Evolutionary conservation across 2,888 invertebrate genomes (phyloP).

Genomic region (Drosophila neotestacea): DNA sequence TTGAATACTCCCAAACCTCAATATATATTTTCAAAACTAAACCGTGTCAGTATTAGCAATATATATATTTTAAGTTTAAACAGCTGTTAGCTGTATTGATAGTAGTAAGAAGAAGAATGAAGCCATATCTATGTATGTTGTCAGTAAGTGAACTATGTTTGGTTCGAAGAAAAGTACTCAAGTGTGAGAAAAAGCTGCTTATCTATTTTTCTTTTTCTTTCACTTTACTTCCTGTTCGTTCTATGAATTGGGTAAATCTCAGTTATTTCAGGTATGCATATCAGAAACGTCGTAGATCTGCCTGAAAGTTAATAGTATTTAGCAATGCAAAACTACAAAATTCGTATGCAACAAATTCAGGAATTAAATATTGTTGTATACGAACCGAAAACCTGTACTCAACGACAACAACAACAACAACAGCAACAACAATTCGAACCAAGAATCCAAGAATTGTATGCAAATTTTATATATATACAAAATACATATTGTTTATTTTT

Average conservation of each 20-base stretch:
- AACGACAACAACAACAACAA: slow-evolving; percentile 18
- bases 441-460: slow-evolving; percentile 63
- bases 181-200: slow-evolving; percentile 16
- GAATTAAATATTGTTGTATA: slow-evolving; percentile 27
- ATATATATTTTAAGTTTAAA: slow-evolving; percentile 16
- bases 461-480: slow-evolving; percentile 56
- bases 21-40: slow-evolving; percentile 16
- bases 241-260: slow-evolving; percentile 8
- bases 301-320: slow-evolving; percentile 11
- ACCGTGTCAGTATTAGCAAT: slow-evolving; percentile 25
- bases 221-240: slow-evolving; percentile 22
- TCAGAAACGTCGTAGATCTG: slow-evolving; percentile 48
- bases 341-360: slow-evolving; percentile 28
- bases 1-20: background rate
- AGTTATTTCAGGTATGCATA: slow-evolving; percentile 28
- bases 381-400: slow-evolving; percentile 47
- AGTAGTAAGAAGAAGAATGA: slow-evolving; percentile 9
- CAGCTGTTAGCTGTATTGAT: slow-evolving; percentile 53
- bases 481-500: slow-evolving; percentile 12
- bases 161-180: background rate
- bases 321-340: slow-evolving; percentile 12
- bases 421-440: slow-evolving; percentile 12
- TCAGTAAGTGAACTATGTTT: background rate
- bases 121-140: slow-evolving; percentile 22
- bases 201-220: slow-evolving; percentile 16